Base-by-base conservation (phyloP, 2,113 vertebrate species). In the Saccopteryx leptura region DNA sequence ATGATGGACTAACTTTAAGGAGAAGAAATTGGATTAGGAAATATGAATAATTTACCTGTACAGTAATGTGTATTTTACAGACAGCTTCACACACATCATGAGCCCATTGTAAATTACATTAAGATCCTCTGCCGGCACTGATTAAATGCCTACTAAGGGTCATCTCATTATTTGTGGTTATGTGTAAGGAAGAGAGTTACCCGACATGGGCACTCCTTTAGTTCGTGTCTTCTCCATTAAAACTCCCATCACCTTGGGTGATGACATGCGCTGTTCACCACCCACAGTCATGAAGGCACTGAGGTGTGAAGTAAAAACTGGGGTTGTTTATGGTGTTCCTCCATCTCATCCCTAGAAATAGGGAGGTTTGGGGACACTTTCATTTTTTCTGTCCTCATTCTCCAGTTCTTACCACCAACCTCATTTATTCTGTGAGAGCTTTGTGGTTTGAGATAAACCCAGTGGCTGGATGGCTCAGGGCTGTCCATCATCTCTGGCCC, bases 391-490 rank as follows among this genome's bases (percentile, higher is more conserved):
- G 12, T 33, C 50, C 39, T 82, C 50, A 26, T 54, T 10, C 10
- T 85, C 63, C 12, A 13, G 24, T 28, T 91, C 17, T 81, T 39
- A 33, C 0, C 28, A 33, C 39, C 50, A 13, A 18, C 61, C 48
- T 88, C 21, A 31, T 79, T 85, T 95, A 33, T 61, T 79, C 58
- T 78, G 13, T 54, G 78, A 56, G 76, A 56, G 58, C 74, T 80
- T 54, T 28, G 21, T 72, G 31, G 56, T 90, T 92, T 88, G 71
- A 58, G 61, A 48, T 82, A 68, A 93, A 61, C 39, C 15, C 18
- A 50, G 18, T 4, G 28, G 65, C 58, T 50, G n/a, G 18, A 39
- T 74, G 76, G 58, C 11, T 52, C 33, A 10, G 9, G 19, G 33
- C 18, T 46, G n/a, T 18, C 17, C 26, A 83, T 5, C 7, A 8